Evolutionary conservation across 2,113 vertebrate species (phyloP).

Genomic region (Uropsilus gracilis): DNA sequence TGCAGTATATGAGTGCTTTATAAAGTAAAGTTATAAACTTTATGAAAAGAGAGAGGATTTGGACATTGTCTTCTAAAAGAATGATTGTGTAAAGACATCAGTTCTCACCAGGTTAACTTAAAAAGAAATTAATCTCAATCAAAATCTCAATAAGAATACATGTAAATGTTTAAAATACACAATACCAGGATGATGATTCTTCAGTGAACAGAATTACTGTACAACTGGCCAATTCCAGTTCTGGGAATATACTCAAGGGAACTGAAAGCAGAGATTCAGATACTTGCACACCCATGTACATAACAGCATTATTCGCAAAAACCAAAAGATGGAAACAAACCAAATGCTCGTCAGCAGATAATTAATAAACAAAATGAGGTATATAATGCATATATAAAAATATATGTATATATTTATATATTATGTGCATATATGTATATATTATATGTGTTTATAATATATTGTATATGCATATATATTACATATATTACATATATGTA

Average conservation of each 20-base stretch:
- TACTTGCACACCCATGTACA: not conserved
- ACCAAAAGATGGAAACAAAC: not conserved
- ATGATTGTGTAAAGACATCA: not conserved
- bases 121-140: not conserved
- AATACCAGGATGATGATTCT: not conserved
- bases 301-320: not conserved
- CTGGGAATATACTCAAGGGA: not conserved
- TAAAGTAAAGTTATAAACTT: slow-evolving; percentile 16
- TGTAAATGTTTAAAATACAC: slow-evolving; percentile 21
- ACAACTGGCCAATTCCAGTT: not conserved
- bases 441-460: no score
- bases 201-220: not conserved
- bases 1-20: not conserved
- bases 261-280: not conserved
- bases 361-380: not conserved
- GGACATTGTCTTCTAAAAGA: not conserved
- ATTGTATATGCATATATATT: no score
- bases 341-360: not conserved
- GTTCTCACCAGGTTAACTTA: not conserved
- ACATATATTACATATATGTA: no score
- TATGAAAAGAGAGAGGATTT: not conserved
- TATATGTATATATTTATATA: no score
- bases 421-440: no score
- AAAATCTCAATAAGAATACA: not conserved
- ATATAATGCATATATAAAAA: no score